Percentiles rank a stretch among this genome's conserved stretches.
phyloP scores from a whole-genome alignment of 2,888 invertebrate genomes.

The Bimastos eiseni region DNA sequence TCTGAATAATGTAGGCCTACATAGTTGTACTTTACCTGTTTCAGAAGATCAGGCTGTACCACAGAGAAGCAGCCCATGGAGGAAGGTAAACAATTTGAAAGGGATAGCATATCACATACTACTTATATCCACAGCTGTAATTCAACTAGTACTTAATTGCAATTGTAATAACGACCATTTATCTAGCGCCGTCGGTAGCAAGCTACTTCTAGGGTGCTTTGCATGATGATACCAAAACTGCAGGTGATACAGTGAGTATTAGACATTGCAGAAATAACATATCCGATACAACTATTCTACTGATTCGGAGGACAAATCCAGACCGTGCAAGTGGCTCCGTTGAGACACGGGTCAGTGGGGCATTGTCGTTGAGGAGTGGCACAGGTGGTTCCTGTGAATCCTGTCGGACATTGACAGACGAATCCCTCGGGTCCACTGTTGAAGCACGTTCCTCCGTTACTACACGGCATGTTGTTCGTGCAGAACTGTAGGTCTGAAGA shows the following conservation, averaged over 20 bases:
- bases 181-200: no score
- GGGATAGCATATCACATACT: no score
- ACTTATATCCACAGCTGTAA: no score
- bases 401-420: background rate
- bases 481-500: background rate
- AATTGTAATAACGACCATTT: no score
- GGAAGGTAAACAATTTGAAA: no score
- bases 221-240: background rate
- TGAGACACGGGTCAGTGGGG: background rate
- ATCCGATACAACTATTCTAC: background rate
- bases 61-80: no score
- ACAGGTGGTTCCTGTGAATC: background rate
- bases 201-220: no score
- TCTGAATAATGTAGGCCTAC: no score
- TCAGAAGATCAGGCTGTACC: no score
- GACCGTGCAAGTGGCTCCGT: background rate
- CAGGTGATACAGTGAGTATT: background rate
- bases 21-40: no score
- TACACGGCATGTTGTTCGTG: background rate
- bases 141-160: no score
- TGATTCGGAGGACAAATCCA: no score
- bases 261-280: background rate
- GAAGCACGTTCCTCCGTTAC: conserved; percentile 1
- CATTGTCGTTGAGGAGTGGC: background rate
- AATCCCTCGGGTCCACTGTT: background rate